Percentiles rank a stretch among this genome's conserved stretches.
Conservation (phyloP, 2,888 invertebrate genomes). For the Mythimna impura region DNA sequence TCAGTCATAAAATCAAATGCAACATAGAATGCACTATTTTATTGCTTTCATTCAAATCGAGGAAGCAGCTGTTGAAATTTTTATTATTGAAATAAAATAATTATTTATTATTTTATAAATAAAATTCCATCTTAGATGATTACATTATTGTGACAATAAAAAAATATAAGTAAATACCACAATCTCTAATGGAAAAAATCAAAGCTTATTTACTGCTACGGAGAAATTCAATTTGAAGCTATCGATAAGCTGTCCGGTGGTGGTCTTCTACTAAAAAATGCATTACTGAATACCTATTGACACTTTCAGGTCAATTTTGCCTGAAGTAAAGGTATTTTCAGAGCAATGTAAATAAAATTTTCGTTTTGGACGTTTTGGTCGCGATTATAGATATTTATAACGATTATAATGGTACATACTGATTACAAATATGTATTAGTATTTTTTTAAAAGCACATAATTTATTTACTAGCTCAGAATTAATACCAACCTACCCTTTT, state of each 20-base stretch:
- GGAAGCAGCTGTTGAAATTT: conserved; percentile 37
- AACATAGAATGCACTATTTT: conserved; percentile 39
- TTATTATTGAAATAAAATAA: neutral
- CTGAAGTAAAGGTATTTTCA: conserved; percentile 2
- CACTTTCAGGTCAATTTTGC: conserved; percentile 21
- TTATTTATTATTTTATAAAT: neutral
- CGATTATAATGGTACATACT: too few species aligned
- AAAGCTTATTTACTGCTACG: neutral
- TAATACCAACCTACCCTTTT: neutral
- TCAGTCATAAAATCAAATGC: conserved; percentile 42
- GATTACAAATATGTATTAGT: neutral
- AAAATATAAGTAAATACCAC: neutral
- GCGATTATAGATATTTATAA: neutral
- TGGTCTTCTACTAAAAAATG: conserved; percentile 21
- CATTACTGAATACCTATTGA: conserved; percentile 13
- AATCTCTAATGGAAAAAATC: neutral
- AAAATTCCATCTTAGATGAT: neutral
- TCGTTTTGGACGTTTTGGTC: neutral
- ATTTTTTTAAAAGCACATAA: neutral
- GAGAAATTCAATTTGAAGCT: conserved; percentile 2
- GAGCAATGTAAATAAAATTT: neutral
- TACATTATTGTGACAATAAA: neutral
- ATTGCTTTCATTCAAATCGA: conserved; percentile 33
- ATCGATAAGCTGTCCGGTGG: conserved; percentile 8
- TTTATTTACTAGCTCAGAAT: neutral